A percentile compares a stretch with the other conserved stretches of the same genome.
Conservation (phyloP, 2,797 vertebrate species). For the Columba guinea region DNA sequence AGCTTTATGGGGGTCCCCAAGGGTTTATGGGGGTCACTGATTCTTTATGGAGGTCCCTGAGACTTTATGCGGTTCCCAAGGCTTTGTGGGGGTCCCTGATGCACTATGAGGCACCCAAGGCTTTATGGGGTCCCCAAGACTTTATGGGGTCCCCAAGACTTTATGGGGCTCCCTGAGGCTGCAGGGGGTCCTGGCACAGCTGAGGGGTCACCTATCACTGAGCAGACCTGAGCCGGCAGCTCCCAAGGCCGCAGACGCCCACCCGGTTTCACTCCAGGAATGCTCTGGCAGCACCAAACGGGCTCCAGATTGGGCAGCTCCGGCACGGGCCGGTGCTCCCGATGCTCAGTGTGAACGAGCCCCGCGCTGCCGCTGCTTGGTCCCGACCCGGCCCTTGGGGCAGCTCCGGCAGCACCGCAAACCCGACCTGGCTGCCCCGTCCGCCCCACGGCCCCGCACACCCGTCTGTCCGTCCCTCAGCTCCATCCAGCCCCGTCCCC, state of each 20-base stretch:
- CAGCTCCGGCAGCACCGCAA: neutral
- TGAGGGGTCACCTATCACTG: accelerated
- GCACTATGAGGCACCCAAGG: no score
- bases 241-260: neutral
- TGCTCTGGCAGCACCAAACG: neutral
- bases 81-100: no score
- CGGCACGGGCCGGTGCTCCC: accelerated
- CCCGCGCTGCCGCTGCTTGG: neutral
- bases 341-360: neutral
- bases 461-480: neutral
- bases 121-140: no score
- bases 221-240: neutral
- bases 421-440: neutral
- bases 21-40: no score
- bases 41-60: no score
- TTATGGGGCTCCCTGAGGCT: neutral
- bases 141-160: neutral
- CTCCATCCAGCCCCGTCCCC: neutral
- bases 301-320: neutral
- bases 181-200: neutral
- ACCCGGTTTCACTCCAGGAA: neutral
- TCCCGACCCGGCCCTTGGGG: no score
- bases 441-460: neutral
- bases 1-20: no score
- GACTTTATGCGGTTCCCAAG: no score